phyloP scores from a whole-genome alignment of 2,113 vertebrate genomes.

The Gallinago media region DNA sequence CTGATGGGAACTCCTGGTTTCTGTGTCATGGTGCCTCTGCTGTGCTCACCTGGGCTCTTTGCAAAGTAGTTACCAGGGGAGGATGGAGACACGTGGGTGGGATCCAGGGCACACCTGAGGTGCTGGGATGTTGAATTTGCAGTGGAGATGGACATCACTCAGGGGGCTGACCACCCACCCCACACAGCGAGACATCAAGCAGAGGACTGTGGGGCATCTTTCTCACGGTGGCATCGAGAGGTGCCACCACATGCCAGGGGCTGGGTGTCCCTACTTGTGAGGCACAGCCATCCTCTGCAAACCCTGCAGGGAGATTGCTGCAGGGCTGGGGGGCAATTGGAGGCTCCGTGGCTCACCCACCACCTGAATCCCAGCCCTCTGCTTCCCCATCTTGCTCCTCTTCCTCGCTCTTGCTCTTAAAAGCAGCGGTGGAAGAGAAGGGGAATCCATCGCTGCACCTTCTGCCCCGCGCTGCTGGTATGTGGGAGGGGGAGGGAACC shows the following conservation, averaged over 20 bases:
- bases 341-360: background rate
- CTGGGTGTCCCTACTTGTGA: accelerated
- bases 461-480: background rate
- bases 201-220: background rate
- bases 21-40: background rate
- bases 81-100: background rate
- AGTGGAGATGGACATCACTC: accelerated
- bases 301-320: accelerated
- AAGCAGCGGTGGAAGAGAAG: background rate
- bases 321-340: accelerated
- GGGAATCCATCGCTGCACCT: background rate
- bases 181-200: too few relatives aligned
- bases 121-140: background rate
- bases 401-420: background rate
- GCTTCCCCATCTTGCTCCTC: background rate
- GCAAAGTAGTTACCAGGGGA: background rate
- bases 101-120: background rate
- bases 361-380: accelerated
- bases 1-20: background rate
- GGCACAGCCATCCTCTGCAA: background rate
- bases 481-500: background rate
- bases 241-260: background rate
- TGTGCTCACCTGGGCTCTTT: background rate
- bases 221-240: accelerated
- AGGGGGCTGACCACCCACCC: accelerated